Conservation (phyloP, 2,113 vertebrate species). For the Ptilorrhoa leucosticta region DNA sequence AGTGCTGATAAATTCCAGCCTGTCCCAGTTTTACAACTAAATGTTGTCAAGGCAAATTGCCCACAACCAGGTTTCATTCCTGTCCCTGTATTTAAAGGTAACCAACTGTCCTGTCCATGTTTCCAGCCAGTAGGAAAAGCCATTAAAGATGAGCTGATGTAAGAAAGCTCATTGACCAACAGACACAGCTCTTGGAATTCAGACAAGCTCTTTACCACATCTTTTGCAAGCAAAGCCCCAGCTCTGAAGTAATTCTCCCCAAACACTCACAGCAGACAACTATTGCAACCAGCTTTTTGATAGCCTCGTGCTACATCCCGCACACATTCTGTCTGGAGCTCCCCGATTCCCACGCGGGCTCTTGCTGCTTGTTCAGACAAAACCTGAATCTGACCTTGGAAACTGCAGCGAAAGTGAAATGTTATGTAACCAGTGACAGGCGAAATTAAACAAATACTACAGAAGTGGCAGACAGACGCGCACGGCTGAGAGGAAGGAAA, state of each 20-base stretch:
- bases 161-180: neutral
- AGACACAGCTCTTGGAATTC: neutral
- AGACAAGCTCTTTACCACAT: neutral
- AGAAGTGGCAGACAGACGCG: neutral
- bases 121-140: fast-evolving
- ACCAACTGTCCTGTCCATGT: fast-evolving
- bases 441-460: neutral
- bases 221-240: neutral
- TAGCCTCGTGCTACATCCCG: fast-evolving
- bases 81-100: neutral
- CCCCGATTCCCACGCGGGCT: fast-evolving
- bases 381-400: neutral
- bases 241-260: neutral
- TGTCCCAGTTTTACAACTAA: neutral
- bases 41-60: neutral
- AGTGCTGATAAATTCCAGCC: neutral
- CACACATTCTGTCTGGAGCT: fast-evolving
- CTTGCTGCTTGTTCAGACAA: neutral
- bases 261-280: fast-evolving
- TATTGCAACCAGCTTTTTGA: fast-evolving
- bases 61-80: neutral
- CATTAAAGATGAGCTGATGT: neutral
- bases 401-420: neutral
- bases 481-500: neutral
- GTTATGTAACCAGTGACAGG: neutral